Evolutionary conservation across 2,113 vertebrate species (phyloP).

Genomic region (Typhlomys cinereus): DNA sequence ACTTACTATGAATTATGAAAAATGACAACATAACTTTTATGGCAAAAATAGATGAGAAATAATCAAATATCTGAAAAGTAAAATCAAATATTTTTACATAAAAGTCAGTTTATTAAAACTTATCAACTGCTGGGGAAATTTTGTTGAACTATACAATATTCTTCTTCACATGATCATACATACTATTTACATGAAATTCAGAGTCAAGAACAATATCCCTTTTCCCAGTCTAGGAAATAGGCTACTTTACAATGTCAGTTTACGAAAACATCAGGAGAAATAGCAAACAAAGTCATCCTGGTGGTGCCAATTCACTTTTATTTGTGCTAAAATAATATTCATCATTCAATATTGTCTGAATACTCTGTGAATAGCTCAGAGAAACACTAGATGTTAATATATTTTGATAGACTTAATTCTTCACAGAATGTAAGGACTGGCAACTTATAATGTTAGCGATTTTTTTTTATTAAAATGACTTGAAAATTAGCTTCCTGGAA

Average conservation of each 20-base stretch:
- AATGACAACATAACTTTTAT: conserved; percentile 66
- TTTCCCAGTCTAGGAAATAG: conserved; percentile 17
- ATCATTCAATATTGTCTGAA: neutral
- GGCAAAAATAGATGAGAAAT: conserved; percentile 54
- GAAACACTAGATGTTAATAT: neutral
- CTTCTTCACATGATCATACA: neutral
- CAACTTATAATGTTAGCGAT: conserved; percentile 30
- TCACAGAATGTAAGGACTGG: neutral
- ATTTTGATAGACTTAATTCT: conserved; percentile 20
- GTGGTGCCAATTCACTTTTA: neutral
- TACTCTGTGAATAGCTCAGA: conserved; percentile 1
- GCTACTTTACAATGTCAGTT: conserved; percentile 62
- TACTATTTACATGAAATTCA: conserved; percentile 32
- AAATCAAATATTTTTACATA: neutral
- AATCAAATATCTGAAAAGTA: conserved; percentile 65
- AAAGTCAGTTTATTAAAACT: conserved; percentile 48
- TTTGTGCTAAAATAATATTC: conserved; percentile 1
- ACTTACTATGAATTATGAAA: conserved; percentile 61
- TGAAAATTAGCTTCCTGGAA: neutral
- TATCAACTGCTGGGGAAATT: neutral
- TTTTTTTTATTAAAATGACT: conserved; percentile 15
- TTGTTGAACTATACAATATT: neutral
- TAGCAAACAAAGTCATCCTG: conserved; percentile 44
- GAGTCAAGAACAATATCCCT: conserved; percentile 24
- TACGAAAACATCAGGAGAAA: conserved; percentile 67